Base-by-base conservation (phyloP, 1,140 invertebrate species). In the Charaxes varanes region DNA sequence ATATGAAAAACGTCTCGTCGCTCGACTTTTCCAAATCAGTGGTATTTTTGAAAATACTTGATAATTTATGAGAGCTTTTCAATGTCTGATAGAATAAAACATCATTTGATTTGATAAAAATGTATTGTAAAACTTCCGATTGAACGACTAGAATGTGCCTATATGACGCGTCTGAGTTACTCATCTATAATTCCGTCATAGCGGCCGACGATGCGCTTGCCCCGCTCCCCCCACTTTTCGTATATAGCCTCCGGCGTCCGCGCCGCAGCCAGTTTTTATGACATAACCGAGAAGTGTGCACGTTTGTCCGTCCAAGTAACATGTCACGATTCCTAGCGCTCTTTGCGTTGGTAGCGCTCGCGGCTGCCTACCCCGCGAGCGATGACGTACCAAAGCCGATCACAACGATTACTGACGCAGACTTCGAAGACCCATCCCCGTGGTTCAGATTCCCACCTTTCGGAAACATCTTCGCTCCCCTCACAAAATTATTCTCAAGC, bases 161-260 rank as follows among this genome's bases (percentile, higher is more conserved):
- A n/a, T n/a, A n/a, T 42, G 30, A 17, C 40, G 18, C 24, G 6
- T 35, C 41, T 43, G 14, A 4, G 7, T 11, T 40, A 23, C 19
- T 27, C 17, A 6, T 32, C 46, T 50, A 38, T 45, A 6, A 35
- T 40, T 47, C 28, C 55, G 61, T 66, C 62, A 58, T 32, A 41
- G 52, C 47, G 56, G 54, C 32, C 62, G 55, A 47, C 57, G 68
- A 68, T 70, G 66, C 72, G 70, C 61, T 57, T 48, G 30, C 69
- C 61, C 55, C 64, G 48, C 54, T 35, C 54, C 54, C 66, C 62
- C 57, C 69, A 30, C 63, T 41, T 48, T 46, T 41, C 49, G 52
- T 81, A 81, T 81, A 81, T 70, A 81, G 68, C 72, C 70, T 70
- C 38, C 62, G 30, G 41, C 61, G 53, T 53, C 38, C 56, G 64